These are phyloP conservation scores for Clepsis dumicolana DNA, from an alignment of 2,888 invertebrate genomes.

Conservation along the genomic window DNA sequence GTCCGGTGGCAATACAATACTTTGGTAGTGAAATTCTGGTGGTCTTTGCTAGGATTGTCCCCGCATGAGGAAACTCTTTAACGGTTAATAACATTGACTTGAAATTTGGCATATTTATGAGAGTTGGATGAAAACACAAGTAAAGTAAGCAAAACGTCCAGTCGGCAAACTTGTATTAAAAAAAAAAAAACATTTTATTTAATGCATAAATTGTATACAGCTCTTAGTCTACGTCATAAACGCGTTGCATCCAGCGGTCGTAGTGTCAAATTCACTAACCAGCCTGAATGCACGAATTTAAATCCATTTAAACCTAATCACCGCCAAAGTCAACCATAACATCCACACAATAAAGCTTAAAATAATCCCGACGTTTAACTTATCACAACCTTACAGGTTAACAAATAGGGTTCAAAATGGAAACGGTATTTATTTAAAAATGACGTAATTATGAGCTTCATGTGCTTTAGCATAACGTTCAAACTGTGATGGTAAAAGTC, in stretches of 20 bases:
- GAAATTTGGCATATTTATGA: too few species aligned
- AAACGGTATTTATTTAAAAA: not conserved
- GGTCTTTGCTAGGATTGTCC: too few species aligned
- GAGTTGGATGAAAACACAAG: too few species aligned
- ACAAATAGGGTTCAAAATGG: conserved; percentile 8
- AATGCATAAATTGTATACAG: not conserved
- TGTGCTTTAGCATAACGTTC: not conserved
- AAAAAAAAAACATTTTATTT: too few species aligned
- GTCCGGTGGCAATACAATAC: too few species aligned
- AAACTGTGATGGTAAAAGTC: not conserved
- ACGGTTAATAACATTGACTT: too few species aligned
- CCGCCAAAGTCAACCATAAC: conserved; percentile 14
- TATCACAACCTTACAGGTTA: not conserved
- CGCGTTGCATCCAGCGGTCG: conserved; percentile 30
- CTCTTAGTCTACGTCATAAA: conserved; percentile 29
- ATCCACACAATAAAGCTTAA: conserved; percentile 2
- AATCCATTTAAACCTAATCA: conserved; percentile 4
- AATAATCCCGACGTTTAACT: not conserved
- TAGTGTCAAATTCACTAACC: conserved; percentile 43
- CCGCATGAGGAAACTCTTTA: too few species aligned
- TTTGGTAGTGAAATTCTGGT: too few species aligned
- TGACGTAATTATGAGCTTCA: conserved; percentile 3
- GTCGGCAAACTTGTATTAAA: too few species aligned
- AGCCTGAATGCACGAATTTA: conserved; percentile 22
- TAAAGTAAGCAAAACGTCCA: too few species aligned